Percentiles rank a stretch among this genome's conserved stretches.
phyloP scores from a whole-genome alignment of 1,140 invertebrate species.

The Drosophila seguyi region DNA sequence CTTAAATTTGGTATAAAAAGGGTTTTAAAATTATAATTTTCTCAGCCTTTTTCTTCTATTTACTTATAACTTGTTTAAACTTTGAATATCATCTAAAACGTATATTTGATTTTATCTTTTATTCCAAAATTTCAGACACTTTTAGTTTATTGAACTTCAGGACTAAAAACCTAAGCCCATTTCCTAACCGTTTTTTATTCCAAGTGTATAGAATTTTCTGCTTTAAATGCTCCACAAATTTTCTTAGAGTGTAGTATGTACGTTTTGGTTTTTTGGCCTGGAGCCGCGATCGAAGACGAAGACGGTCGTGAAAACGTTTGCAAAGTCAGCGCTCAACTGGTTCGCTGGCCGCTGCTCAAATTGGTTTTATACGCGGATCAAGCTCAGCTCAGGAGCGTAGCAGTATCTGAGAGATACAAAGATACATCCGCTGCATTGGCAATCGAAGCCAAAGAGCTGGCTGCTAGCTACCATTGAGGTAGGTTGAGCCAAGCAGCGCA shows the following conservation, averaged over 20 bases:
- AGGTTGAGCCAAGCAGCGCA: conserved; percentile 49
- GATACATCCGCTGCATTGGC: conserved; percentile 48
- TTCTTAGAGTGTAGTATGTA: conserved; percentile 10
- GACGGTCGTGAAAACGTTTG: conserved; percentile 70
- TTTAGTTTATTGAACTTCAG: background rate
- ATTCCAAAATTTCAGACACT: background rate
- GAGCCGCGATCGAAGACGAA: conserved; percentile 19
- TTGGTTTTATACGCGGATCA: conserved; percentile 75
- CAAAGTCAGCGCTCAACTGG: conserved; percentile 80
- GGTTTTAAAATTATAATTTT: too few species aligned
- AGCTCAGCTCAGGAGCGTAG: conserved; percentile 35
- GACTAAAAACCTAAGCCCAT: background rate
- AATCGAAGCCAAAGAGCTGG: conserved; percentile 32
- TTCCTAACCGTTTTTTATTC: background rate
- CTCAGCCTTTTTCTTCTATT: background rate
- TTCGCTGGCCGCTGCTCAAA: conserved; percentile 69
- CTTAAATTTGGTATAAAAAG: too few species aligned
- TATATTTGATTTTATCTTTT: background rate
- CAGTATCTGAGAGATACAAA: conserved; percentile 36
- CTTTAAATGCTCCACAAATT: background rate
- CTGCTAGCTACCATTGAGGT: conserved; percentile 62
- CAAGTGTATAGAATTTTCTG: background rate
- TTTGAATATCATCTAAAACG: too few species aligned
- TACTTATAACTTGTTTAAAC: background rate
- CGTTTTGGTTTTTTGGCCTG: conserved; percentile 20